Evolutionary conservation across 2,113 vertebrate species (phyloP).

Genomic region (Orycteropus afer): DNA sequence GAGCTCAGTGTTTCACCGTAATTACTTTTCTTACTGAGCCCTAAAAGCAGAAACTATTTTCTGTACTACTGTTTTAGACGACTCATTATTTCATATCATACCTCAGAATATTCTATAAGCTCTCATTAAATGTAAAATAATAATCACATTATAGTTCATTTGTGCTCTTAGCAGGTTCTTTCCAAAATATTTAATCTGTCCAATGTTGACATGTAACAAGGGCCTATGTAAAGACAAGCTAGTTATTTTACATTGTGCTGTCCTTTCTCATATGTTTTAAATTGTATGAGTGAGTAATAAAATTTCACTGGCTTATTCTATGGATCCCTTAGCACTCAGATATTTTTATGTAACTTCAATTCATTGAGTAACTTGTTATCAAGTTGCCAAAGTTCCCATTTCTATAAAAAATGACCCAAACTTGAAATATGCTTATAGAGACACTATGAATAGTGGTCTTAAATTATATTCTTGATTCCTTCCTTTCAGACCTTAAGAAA

Average conservation of each 20-base stretch:
- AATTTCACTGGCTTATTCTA: background rate
- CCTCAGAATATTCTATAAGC: background rate
- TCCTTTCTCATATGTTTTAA: background rate
- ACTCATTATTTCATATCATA: background rate
- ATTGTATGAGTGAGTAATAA: background rate
- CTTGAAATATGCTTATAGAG: background rate
- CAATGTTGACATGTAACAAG: background rate
- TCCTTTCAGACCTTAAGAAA: background rate
- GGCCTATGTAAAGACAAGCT: background rate
- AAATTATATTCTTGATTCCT: slow-evolving; percentile 4
- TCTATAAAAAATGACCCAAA: background rate
- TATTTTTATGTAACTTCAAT: background rate
- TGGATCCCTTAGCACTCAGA: background rate
- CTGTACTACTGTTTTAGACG: background rate
- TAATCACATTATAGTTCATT: background rate
- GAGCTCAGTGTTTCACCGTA: background rate
- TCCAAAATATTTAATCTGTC: background rate
- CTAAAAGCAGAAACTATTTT: background rate
- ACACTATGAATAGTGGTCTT: background rate
- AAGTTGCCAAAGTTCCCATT: background rate
- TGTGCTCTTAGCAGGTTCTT: background rate
- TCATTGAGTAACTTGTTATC: background rate
- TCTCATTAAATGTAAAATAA: slow-evolving; percentile 20
- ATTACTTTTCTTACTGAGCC: background rate
- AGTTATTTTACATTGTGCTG: background rate